Percentiles rank a stretch among this genome's conserved stretches.
Conservation (phyloP, 2,888 invertebrate genomes). For the Pimpla rufipes region DNA sequence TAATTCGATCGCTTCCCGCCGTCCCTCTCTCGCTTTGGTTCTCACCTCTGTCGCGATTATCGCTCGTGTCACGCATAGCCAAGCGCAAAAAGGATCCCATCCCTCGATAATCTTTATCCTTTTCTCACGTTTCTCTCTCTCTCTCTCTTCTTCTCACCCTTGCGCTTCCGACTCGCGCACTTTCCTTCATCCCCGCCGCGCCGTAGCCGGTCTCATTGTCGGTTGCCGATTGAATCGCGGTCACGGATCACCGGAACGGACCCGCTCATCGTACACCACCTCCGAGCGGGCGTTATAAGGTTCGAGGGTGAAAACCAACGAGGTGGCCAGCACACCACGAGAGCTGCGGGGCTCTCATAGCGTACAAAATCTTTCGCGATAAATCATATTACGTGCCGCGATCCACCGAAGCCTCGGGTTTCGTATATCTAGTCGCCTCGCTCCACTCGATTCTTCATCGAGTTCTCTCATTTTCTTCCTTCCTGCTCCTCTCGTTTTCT, state of each 20-base stretch:
- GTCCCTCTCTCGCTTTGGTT: constrained; percentile 20
- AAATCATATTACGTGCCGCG: constrained; percentile 54
- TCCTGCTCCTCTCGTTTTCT: constrained; percentile 13
- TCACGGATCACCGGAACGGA: constrained; percentile 51
- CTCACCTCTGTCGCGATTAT: constrained; percentile 45
- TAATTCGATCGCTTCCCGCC: constrained; percentile 32
- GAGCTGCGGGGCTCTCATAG: neutral
- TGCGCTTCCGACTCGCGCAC: neutral
- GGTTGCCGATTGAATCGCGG: constrained; percentile 52
- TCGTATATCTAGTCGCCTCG: constrained; percentile 42
- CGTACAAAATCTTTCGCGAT: constrained; percentile 46
- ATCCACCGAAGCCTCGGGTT: constrained; percentile 11
- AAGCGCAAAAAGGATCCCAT: constrained; percentile 35
- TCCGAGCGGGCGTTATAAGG: neutral
- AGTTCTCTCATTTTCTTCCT: constrained; percentile 43
- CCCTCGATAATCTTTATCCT: constrained; percentile 24
- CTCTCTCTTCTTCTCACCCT: neutral
- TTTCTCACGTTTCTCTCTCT: constrained; percentile 6
- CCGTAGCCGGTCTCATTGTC: constrained; percentile 8
- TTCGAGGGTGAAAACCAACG: constrained; percentile 14
- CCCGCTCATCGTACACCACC: constrained; percentile 9
- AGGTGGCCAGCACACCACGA: constrained; percentile 1
- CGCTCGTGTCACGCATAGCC: constrained; percentile 52
- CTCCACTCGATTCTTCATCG: constrained; percentile 40
- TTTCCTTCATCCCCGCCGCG: neutral